Evolutionary conservation across 2,113 vertebrate species (phyloP), one percentile per base, ranked within the genome.

Genomic region (Eudorcas thomsonii): DNA sequence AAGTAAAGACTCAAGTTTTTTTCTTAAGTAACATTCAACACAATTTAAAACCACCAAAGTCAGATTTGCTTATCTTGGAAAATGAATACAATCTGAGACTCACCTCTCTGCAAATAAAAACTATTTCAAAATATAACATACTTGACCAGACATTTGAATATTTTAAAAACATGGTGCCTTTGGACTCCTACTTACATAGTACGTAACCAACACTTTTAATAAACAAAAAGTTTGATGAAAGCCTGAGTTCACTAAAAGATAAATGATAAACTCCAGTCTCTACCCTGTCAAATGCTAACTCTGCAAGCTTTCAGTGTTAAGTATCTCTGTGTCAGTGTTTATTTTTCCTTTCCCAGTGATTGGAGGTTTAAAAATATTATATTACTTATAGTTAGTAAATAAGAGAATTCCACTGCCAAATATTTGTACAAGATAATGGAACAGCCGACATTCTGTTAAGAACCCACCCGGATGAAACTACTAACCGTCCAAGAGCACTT

Each of bases 401-500:
- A 99, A 98, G 92, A 92, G 95, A 98, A 98, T 91, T 98, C 96
- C 95, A 98, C 36, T 85, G 97, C 97, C 98, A 99, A 98, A 99
- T 98, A 98, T 98, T 98, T 99, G 97, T 98, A 98, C 93, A 98
- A 98, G 96, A 94, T 98, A 98, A 93, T 98, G 96, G 97, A 98
- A 96, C 90, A 97, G 98, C 95, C 88, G 45, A 93, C 96, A 89
- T 96, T 98, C 90, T 98, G 96, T 90, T 98, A 98, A 95, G 78
- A 98, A 94, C 97, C 88, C 86, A 55, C 62, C 7, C 48, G 30
- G 92, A 86, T 62, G 83, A 50, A 92, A 95, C 97, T 86, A 83
- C 80, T 95, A 95, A 89, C 96, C 98, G 19, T 81, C 87, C 57
- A 96, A 55, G 93, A 98, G 94, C 17, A 96, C 64, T n/a, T 17